A percentile compares a stretch with the other conserved stretches of the same genome.
These are phyloP conservation scores for Syngnathus scovelli DNA, from an alignment of 2,113 vertebrate species.

Conservation along the genomic window DNA sequence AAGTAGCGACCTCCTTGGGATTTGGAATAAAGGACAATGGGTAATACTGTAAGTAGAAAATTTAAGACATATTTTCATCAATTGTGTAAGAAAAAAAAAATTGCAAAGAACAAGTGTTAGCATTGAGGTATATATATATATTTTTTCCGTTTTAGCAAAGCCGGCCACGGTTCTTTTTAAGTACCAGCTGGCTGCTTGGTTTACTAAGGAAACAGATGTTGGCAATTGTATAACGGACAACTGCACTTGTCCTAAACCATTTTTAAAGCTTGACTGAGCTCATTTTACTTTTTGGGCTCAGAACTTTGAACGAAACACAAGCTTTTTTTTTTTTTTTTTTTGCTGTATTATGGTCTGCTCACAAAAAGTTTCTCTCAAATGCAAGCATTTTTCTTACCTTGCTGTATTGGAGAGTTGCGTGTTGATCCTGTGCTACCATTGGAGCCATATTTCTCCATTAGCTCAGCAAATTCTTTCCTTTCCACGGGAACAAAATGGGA, in stretches of 20 bases:
- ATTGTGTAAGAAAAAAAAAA: too few species aligned
- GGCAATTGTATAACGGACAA: constrained; percentile 34
- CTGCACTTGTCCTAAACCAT: constrained; percentile 38
- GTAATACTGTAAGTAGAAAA: neutral
- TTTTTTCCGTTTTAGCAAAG: constrained; percentile 7
- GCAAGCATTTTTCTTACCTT: constrained; percentile 47
- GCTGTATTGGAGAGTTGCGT: constrained; percentile 78
- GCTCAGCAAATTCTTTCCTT: constrained; percentile 83
- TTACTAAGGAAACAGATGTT: constrained; percentile 42
- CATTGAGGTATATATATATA: too few species aligned
- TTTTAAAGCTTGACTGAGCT: constrained; percentile 37
- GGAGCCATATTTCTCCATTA: constrained; percentile 83
- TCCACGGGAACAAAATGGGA: constrained; percentile 21
- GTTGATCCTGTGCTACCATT: constrained; percentile 79
- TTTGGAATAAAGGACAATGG: constrained; percentile 3
- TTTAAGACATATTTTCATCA: neutral
- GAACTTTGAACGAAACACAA: neutral
- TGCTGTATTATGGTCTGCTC: neutral
- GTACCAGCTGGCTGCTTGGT: constrained; percentile 36
- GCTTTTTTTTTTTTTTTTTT: neutral
- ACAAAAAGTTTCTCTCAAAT: neutral
- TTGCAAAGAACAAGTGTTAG: too few species aligned
- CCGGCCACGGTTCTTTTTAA: too few species aligned
- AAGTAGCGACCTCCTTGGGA: constrained; percentile 71
- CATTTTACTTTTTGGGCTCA: constrained; percentile 23